A percentile compares a stretch with the other conserved stretches of the same genome.
Evolutionary conservation across 2,797 vertebrate genomes (phyloP).

Genomic region (Rhinophrynus dorsalis): DNA sequence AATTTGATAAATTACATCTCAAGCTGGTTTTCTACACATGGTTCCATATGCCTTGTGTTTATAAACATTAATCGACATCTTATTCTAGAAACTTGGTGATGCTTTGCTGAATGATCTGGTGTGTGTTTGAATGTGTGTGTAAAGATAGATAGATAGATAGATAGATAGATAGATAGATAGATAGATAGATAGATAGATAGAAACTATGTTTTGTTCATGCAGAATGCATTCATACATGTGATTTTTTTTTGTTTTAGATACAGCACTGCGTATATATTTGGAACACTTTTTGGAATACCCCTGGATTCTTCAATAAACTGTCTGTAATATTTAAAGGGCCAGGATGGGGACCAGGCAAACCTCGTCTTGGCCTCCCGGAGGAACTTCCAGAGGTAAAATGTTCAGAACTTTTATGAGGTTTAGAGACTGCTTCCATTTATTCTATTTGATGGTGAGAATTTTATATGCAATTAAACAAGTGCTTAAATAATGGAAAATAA

Average conservation of each 20-base stretch:
- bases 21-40: not conserved
- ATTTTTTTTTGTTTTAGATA: conserved; percentile 64
- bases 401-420: not conserved
- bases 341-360: conserved; percentile 87
- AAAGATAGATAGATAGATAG: too few species aligned
- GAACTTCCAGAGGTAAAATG: conserved; percentile 78
- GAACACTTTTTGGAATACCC: conserved; percentile 71
- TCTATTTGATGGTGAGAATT: too few species aligned
- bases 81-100: not conserved
- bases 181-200: too few species aligned
- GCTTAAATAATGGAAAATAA: too few species aligned
- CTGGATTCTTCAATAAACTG: conserved; percentile 78
- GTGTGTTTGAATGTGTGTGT: not conserved
- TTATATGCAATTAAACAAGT: too few species aligned
- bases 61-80: conserved; percentile 12
- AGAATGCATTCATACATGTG: not conserved
- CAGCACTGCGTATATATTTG: conserved; percentile 80
- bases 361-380: conserved; percentile 79
- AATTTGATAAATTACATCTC: conserved; percentile 25
- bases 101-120: not conserved
- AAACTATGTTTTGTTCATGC: not conserved
- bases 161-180: too few species aligned
- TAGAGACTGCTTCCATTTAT: too few species aligned
- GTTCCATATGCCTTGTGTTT: conserved; percentile 21
- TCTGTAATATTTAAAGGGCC: conserved; percentile 87